phyloP scores from a whole-genome alignment of 2,797 vertebrate genomes.

The Acanthopagrus latus region DNA sequence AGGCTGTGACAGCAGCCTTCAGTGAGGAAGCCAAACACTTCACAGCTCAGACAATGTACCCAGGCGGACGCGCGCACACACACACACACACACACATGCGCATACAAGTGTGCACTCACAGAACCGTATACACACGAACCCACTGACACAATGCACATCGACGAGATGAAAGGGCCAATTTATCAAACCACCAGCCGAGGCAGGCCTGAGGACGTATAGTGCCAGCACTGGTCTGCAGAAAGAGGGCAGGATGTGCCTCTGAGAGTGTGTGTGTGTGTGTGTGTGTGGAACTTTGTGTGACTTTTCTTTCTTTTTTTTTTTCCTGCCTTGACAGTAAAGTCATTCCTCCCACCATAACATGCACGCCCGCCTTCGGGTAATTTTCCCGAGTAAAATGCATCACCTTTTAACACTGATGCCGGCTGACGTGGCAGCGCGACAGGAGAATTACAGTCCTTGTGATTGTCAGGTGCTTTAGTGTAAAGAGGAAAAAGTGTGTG shows the following conservation, averaged over 20 bases:
- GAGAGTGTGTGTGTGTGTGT: constrained; percentile 23
- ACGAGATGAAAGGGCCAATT: constrained; percentile 83
- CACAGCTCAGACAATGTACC: constrained; percentile 77
- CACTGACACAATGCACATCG: constrained; percentile 81
- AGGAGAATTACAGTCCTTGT: constrained; percentile 18
- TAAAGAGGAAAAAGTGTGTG: constrained; percentile 20
- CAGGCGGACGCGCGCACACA: constrained; percentile 44
- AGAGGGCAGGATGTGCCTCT: constrained; percentile 59
- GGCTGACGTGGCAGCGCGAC: constrained; percentile 12
- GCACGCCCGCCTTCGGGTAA: constrained; percentile 41
- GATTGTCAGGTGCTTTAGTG: constrained; percentile 43
- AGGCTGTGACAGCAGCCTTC: constrained; percentile 83
- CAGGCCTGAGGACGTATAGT: constrained; percentile 75
- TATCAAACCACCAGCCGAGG: constrained; percentile 81
- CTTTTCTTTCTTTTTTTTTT: constrained; percentile 33
- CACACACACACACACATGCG: constrained; percentile 9
- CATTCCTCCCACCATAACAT: constrained; percentile 31
- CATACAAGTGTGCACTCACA: constrained; percentile 40
- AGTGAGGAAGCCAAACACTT: constrained; percentile 82
- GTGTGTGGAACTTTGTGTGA: constrained; percentile 42
- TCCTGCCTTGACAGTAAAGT: constrained; percentile 40
- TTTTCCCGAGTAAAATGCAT: constrained; percentile 46
- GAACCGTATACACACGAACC: constrained; percentile 61
- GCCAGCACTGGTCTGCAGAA: constrained; percentile 75
- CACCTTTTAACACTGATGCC: constrained; percentile 24